phyloP scores from a whole-genome alignment of 2,113 vertebrate species.

The Pseudopodoces humilis region DNA sequence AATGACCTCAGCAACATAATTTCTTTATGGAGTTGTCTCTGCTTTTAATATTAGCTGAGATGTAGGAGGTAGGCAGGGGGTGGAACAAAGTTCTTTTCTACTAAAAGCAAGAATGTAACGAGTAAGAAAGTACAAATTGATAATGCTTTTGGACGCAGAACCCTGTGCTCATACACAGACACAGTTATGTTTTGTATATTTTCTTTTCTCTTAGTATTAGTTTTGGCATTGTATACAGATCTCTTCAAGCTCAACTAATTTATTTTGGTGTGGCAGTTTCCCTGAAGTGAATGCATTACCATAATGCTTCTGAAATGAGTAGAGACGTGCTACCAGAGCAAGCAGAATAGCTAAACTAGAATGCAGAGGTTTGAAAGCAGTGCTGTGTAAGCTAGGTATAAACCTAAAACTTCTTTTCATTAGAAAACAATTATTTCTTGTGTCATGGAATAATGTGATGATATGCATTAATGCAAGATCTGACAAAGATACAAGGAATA shows the following conservation, averaged over 20 bases:
- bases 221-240: neutral
- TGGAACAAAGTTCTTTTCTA: conserved; percentile 51
- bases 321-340: neutral
- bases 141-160: neutral
- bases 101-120: neutral
- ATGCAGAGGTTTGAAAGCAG: neutral
- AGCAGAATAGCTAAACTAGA: neutral
- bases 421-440: neutral
- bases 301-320: neutral
- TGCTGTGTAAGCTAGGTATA: neutral
- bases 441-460: neutral
- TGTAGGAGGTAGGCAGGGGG: conserved; percentile 61
- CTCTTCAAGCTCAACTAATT: neutral
- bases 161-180: neutral
- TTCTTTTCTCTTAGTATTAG: neutral
- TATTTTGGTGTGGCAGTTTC: neutral
- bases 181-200: neutral
- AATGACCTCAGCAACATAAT: conserved; percentile 62
- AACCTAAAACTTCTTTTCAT: neutral
- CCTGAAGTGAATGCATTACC: neutral
- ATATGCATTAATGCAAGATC: neutral
- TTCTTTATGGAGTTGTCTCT: conserved; percentile 50
- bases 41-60: conserved; percentile 67
- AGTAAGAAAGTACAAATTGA: conserved; percentile 6
- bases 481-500: neutral